These are phyloP conservation scores for Manis javanica DNA, from an alignment of 2,797 vertebrate species.

Conservation along the genomic window DNA sequence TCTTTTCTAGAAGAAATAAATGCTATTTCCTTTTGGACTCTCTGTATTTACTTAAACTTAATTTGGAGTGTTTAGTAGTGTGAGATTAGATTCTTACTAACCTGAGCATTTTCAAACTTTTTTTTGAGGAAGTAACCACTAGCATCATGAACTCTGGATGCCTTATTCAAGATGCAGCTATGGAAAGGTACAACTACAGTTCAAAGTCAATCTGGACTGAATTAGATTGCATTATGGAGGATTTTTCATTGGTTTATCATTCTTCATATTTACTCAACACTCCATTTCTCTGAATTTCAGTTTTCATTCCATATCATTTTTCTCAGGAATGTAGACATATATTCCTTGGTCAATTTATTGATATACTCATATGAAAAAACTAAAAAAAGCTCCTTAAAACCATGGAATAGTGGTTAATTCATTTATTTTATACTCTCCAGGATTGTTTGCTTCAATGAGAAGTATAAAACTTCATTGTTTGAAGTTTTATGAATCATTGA, in stretches of 20 bases:
- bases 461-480: not conserved
- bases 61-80: slow-evolving; percentile 5
- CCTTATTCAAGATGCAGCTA: not conserved
- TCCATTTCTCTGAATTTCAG: slow-evolving; percentile 32
- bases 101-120: slow-evolving; percentile 24
- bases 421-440: not conserved
- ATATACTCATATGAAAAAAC: not conserved
- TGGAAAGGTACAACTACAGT: not conserved
- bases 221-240: not conserved
- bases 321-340: slow-evolving; percentile 40
- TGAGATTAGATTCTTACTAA: slow-evolving; percentile 39
- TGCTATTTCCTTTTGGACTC: not conserved
- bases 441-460: slow-evolving; percentile 35
- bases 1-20: slow-evolving; percentile 15
- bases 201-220: not conserved
- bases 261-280: not conserved
- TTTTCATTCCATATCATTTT: not conserved
- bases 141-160: not conserved
- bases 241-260: not conserved
- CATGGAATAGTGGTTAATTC: slow-evolving; percentile 62
- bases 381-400: slow-evolving; percentile 38
- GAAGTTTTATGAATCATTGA: not conserved
- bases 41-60: not conserved
- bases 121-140: not conserved
- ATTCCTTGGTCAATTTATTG: slow-evolving; percentile 38